Evolutionary conservation across 2,113 vertebrate species (phyloP), one percentile per base, ranked within the genome.

Genomic region (Pollachius pollachius): DNA sequence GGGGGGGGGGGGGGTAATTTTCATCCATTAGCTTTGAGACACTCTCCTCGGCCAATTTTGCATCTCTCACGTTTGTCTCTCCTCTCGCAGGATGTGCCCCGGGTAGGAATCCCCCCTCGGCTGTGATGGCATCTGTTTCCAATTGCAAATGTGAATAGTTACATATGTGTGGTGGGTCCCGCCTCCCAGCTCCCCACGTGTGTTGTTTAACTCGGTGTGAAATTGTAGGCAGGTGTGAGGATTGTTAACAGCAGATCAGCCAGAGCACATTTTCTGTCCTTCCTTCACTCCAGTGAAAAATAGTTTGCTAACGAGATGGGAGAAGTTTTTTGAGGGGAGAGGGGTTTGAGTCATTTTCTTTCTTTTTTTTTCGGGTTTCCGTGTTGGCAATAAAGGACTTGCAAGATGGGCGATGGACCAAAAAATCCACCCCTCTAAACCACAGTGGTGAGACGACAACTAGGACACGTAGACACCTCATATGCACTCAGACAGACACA

Each of bases 21-120:
- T 90, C 87, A 92, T 91, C 90, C 89, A 92, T 92, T 92, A 91
- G 89, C 87, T 90, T 84, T 86, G 80, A 79, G 84, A 83, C 81
- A 77, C 87, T 91, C 68, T 82, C 80, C 86, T 86, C 68, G 73
- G 85, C 88, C 86, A 90, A 86, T 91, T 90, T 90, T 86, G 80
- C 78, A 88, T 85, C 78, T 79, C 85, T 83, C 89, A 86, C 85
- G 41, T 90, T 79, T 66, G 74, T 69, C 68, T 70, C 68, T 79
- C 69, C 68, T 69, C 67, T 79, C 77, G 71, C 78, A 87, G 84
- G 80, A 89, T 81, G 76, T 82, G 68, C 73, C 77, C 67, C 66
- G 5, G 65, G 79, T 79, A 86, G 80, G 82, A 82, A 85, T 84
- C 83, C 82, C 79, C 77, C 75, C 30, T 83, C 8, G 77, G 82